phyloP scores from a whole-genome alignment of 2,113 vertebrate species.

The Redunca redunca region DNA sequence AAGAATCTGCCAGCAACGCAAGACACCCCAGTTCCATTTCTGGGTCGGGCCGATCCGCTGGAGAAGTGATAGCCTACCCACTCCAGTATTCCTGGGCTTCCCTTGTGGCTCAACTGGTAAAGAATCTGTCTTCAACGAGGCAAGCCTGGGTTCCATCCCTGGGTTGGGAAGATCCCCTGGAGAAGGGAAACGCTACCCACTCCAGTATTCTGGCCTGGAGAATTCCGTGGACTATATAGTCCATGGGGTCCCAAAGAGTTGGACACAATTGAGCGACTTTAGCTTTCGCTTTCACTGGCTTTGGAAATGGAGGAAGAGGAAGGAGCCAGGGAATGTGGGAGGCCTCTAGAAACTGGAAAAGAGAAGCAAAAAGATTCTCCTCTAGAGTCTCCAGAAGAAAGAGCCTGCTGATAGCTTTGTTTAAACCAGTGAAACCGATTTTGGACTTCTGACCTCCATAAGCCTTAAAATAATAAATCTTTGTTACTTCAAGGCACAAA shows the following conservation, averaged over 20 bases:
- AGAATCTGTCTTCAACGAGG: background rate
- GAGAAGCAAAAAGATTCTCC: background rate
- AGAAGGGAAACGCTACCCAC: background rate
- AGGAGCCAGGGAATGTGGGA: background rate
- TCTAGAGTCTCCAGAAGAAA: background rate
- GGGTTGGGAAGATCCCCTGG: background rate
- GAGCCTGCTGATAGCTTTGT: background rate
- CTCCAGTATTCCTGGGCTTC: background rate
- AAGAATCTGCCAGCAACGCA: background rate
- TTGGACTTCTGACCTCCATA: background rate
- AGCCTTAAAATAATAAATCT: background rate
- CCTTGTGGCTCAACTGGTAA: background rate
- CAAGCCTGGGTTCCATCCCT: background rate
- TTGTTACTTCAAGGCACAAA: background rate
- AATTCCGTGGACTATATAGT: background rate
- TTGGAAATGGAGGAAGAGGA: background rate
- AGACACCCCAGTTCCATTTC: background rate
- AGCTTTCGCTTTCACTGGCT: background rate
- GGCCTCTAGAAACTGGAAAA: background rate
- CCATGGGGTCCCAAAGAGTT: background rate
- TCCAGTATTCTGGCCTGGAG: background rate
- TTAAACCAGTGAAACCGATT: background rate
- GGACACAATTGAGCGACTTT: background rate
- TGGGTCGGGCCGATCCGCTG: rapidly evolving
- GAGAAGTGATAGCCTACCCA: background rate